phyloP scores from a whole-genome alignment of 2,797 vertebrate genomes.

The Sebastes cheni region DNA sequence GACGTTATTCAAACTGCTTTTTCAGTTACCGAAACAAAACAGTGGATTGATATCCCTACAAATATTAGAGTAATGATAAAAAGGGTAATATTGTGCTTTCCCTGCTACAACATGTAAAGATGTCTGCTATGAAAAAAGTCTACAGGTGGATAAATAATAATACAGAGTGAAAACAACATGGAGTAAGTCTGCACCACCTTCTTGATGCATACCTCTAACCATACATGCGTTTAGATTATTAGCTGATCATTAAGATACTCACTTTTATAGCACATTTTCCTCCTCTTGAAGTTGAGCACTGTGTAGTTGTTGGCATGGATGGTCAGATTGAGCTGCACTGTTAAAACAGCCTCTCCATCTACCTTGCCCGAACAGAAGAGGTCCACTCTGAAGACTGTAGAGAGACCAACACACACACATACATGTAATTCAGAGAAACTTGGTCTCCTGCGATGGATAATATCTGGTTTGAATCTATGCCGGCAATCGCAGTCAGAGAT shows the following conservation, averaged over 20 bases:
- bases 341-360: conserved; percentile 91
- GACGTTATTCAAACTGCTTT: too few relatives aligned
- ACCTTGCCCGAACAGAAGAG: conserved; percentile 94
- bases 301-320: conserved; percentile 94
- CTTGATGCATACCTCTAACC: not conserved
- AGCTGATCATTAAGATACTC: conserved; percentile 65
- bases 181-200: not conserved
- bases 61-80: too few relatives aligned
- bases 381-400: conserved; percentile 93
- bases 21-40: too few relatives aligned
- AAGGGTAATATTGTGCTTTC: not conserved
- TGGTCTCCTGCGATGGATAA: not conserved
- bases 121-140: not conserved
- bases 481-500: not conserved
- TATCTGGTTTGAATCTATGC: not conserved
- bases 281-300: conserved; percentile 98
- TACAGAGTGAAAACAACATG: not conserved
- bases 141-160: not conserved
- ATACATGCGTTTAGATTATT: not conserved
- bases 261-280: conserved; percentile 99
- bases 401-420: not conserved
- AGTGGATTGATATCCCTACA: too few relatives aligned
- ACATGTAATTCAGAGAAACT: not conserved
- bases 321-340: conserved; percentile 97
- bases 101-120: not conserved